Evolutionary conservation across 2,113 vertebrate species (phyloP).

Genomic region (Ophiodon elongatus): DNA sequence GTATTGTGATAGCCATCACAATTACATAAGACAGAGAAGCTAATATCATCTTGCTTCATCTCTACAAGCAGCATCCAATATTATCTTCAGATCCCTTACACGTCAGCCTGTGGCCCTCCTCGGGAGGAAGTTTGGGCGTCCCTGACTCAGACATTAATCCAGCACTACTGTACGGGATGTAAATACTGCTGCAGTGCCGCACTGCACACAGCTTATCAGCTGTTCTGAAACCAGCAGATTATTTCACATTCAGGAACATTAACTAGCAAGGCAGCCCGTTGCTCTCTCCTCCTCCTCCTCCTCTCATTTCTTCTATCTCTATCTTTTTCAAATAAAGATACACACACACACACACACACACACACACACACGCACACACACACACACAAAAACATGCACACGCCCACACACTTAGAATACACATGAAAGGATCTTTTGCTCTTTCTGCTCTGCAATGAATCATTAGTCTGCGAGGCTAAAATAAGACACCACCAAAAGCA

Average conservation of each 20-base stretch:
- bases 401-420: constrained; percentile 29
- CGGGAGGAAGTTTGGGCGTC: constrained; percentile 18
- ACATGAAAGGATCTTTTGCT: constrained; percentile 60
- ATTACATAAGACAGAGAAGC: constrained; percentile 20
- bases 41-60: constrained; percentile 34
- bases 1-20: constrained; percentile 4
- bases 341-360: constrained; percentile 12
- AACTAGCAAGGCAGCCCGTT: constrained; percentile 29
- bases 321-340: constrained; percentile 48
- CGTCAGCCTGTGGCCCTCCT: constrained; percentile 20
- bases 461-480: constrained; percentile 69
- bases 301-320: constrained; percentile 15
- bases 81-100: constrained; percentile 15
- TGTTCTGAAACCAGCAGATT: constrained; percentile 62
- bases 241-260: constrained; percentile 65
- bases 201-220: constrained; percentile 61
- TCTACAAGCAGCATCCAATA: constrained; percentile 3
- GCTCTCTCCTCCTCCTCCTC: constrained; percentile 7
- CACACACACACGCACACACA: constrained; percentile 7
- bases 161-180: constrained; percentile 10
- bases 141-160: constrained; percentile 51
- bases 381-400: constrained; percentile 23
- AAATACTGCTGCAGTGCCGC: constrained; percentile 63
- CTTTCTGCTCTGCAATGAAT: constrained; percentile 59
- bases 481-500: constrained; percentile 63